A percentile compares a stretch with the other conserved stretches of the same genome.
Conservation (phyloP, 64 coral and sea anemone species). For the Montipora cactus region DNA sequence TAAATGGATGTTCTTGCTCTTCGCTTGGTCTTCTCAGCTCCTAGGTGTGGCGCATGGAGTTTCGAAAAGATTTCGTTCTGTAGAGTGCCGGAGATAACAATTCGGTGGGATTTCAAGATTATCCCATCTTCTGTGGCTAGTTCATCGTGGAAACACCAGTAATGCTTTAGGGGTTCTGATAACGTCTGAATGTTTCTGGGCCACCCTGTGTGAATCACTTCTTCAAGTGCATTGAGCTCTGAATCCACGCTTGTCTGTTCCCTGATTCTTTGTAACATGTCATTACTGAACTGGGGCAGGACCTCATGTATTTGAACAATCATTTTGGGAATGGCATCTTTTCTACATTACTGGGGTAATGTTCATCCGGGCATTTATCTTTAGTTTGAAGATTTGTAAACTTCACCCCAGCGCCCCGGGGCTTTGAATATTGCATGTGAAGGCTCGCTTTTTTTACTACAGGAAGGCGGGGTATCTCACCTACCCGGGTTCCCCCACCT, state of each 20-base stretch:
- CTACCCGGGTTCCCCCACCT: too few relatives aligned
- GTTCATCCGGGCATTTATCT: too few relatives aligned
- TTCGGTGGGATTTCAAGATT: constrained; percentile 10
- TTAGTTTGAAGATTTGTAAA: too few relatives aligned
- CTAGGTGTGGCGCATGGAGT: too few relatives aligned
- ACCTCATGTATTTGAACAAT: constrained; percentile 45
- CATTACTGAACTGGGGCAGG: constrained; percentile 28
- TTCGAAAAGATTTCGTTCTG: constrained; percentile 48
- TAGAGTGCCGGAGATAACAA: constrained; percentile 35
- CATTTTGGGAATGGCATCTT: neutral
- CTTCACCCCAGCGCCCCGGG: too few relatives aligned
- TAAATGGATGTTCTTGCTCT: too few relatives aligned
- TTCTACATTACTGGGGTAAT: too few relatives aligned
- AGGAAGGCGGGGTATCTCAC: too few relatives aligned
- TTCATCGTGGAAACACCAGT: neutral
- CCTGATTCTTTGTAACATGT: constrained; percentile 28
- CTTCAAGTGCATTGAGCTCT: constrained; percentile 55
- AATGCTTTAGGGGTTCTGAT: neutral
- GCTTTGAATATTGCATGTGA: neutral
- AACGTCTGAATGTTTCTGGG: constrained; percentile 46
- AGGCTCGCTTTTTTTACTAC: too few relatives aligned
- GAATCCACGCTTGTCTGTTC: neutral
- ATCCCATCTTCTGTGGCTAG: constrained; percentile 51
- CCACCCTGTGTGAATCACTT: constrained; percentile 50
- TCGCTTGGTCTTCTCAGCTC: too few relatives aligned